These are phyloP conservation scores for Helostoma temminkii DNA, from an alignment of 2,797 vertebrate genomes.

Conservation along the genomic window DNA sequence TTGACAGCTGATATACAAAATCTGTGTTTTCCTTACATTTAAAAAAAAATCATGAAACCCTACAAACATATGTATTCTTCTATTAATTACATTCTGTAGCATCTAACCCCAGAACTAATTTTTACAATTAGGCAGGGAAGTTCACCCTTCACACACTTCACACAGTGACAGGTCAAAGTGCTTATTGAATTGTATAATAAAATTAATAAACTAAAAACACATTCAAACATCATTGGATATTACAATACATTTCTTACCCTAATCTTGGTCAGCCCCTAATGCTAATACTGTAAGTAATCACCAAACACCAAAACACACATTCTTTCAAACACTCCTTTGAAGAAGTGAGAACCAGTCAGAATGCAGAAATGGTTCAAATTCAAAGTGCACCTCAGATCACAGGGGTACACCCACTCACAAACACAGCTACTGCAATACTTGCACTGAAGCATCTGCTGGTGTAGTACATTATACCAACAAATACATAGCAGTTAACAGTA, in stretches of 20 bases:
- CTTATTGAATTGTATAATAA: background rate
- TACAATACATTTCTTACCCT: background rate
- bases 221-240: background rate
- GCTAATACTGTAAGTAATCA: background rate
- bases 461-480: background rate
- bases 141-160: background rate
- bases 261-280: background rate
- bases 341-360: background rate
- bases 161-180: background rate
- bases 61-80: conserved; percentile 10
- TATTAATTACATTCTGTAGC: background rate
- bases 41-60: background rate
- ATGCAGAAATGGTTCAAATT: conserved; percentile 4
- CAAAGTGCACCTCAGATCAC: background rate
- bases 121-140: background rate
- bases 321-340: background rate
- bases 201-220: background rate
- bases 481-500: conserved; percentile 1
- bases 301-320: too few relatives aligned
- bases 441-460: background rate
- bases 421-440: conserved; percentile 2
- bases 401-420: background rate
- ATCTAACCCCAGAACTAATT: background rate
- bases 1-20: conserved; percentile 44
- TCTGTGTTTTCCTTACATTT: conserved; percentile 25